phyloP scores from a whole-genome alignment of 1,140 invertebrate species.

The Babylonia areolata region DNA sequence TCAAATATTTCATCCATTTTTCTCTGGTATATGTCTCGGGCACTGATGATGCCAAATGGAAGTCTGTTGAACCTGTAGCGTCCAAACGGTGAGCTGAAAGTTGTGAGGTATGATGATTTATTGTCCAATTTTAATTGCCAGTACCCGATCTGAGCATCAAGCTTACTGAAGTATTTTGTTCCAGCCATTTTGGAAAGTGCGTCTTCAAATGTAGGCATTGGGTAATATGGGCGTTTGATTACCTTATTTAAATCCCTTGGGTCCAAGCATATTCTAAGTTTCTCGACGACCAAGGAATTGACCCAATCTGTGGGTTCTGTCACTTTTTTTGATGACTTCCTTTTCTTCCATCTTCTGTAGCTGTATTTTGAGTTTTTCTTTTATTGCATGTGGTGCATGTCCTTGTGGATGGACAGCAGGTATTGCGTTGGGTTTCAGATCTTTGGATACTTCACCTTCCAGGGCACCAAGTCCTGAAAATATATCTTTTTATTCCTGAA shows the following conservation, averaged over 20 bases:
- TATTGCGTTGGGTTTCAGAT: slow-evolving; percentile 33
- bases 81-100: slow-evolving; percentile 69
- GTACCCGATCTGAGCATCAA: slow-evolving; percentile 53
- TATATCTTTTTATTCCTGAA: slow-evolving; percentile 43
- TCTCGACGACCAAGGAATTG: slow-evolving; percentile 48
- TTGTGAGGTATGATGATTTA: slow-evolving; percentile 59
- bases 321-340: slow-evolving; percentile 50
- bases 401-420: slow-evolving; percentile 42
- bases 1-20: slow-evolving; percentile 67
- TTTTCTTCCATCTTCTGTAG: slow-evolving; percentile 42
- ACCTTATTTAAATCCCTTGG: slow-evolving; percentile 77
- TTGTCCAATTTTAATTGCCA: slow-evolving; percentile 73
- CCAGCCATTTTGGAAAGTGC: slow-evolving; percentile 34
- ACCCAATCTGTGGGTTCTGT: slow-evolving; percentile 55
- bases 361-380: slow-evolving; percentile 50
- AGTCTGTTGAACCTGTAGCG: slow-evolving; percentile 67
- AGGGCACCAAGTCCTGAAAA: slow-evolving; percentile 46
- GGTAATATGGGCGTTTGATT: slow-evolving; percentile 67
- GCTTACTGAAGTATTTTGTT: slow-evolving; percentile 45
- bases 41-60: slow-evolving; percentile 68
- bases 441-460: slow-evolving; percentile 39
- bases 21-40: slow-evolving; percentile 63
- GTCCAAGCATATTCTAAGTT: slow-evolving; percentile 77
- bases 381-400: slow-evolving; percentile 36
- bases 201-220: slow-evolving; percentile 50